Evolutionary conservation across 1,140 invertebrate genomes (phyloP), one percentile per base, ranked within the genome.

Genomic region (Bacillus rossius): DNA sequence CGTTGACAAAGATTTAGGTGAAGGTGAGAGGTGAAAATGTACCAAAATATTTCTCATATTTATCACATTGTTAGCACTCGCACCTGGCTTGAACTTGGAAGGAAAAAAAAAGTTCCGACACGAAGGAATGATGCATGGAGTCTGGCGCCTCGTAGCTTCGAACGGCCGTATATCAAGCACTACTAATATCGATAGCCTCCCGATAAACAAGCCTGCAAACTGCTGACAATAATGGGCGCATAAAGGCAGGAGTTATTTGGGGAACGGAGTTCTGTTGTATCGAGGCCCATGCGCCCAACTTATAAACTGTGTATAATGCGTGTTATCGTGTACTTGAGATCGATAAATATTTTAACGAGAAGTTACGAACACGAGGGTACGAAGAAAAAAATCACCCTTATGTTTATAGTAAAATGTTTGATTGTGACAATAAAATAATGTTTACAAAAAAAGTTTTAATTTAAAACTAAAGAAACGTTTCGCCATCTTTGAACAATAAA

Each of bases 1-100:
- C 53, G 53, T 55, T 55, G 53, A 55, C 53, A 55, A 40, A 55
- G 53, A 55, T 55, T 55, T 55, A 55, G 29, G 7, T 42, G 53
- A 16, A 55, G 53, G 53, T 55, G 53, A 55, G 53, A 55, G 53
- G 53, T 55, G 53, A 55, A 52, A 55, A 34, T 55, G 53, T 55
- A 40, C 38, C 53, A 43, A 45, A 43, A 55, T 55, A 55, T 55
- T 55, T 55, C 53, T 55, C 41, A 45, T 55, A 55, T 55, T 55
- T 55, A 55, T 55, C 53, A 55, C 53, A 55, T 55, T 55, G 53
- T 55, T 55, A 55, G 43, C 53, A 55, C 53, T 55, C 22, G 16
- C 2, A 43, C 22, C 41, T 55, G 53, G 29, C 40, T 43, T 13
- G 29, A 8, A 23, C 25, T 14, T 25, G 16, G 25, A 43, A 42